Base-by-base conservation (phyloP, 2,113 vertebrate genomes). In the Cavia aperea region DNA sequence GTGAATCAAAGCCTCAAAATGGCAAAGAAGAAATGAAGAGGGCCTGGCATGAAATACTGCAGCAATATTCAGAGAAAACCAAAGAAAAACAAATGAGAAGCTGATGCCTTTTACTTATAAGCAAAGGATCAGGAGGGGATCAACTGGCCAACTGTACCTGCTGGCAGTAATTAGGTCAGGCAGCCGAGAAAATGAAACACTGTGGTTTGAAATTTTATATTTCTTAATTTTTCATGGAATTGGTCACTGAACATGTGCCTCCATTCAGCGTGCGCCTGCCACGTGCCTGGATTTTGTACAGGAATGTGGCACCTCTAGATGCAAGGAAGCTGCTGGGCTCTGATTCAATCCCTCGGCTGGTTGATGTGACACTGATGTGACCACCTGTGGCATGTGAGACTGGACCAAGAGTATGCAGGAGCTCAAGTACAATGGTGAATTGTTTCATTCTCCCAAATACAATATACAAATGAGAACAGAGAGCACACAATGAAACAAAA, bases 161-260 rank as follows among this genome's bases (percentile, higher is more conserved):
- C 95, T 97, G 96, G 93, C 92, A 96, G 92, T 96, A 97, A 96
- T 97, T 97, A 97, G 91, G 73, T 75, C 86, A 93, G 82, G 56
- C 83, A 95, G 24, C 70, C 93, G 92, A 96, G 95, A 98, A 97
- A 97, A 97, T 96, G 96, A 97, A 97, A 97, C 94, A 94, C 82
- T 91, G n/a, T 92, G 81, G 88, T 96, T 96, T 49, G 29, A 1
- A 72, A 73, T 66, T 75, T 70, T 66, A 70, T 70, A 75, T 82
- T 94, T 96, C 63, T 96, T 78, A 82, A 96, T 96, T 79, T 96
- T 97, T 97, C 95, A 95, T 89, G 82, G 21, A 96, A 88, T 33
- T 92, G 96, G 93, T 75, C 82, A 94, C 18, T 70, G 95, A 96
- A 77, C 88, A 79, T 2, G 9, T 88, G 86, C 89, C 87, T 97